Percentiles rank a stretch among this genome's conserved stretches.
phyloP scores from a whole-genome alignment of 1,140 invertebrate genomes.

The Stenopsyche tienmushanensis region DNA sequence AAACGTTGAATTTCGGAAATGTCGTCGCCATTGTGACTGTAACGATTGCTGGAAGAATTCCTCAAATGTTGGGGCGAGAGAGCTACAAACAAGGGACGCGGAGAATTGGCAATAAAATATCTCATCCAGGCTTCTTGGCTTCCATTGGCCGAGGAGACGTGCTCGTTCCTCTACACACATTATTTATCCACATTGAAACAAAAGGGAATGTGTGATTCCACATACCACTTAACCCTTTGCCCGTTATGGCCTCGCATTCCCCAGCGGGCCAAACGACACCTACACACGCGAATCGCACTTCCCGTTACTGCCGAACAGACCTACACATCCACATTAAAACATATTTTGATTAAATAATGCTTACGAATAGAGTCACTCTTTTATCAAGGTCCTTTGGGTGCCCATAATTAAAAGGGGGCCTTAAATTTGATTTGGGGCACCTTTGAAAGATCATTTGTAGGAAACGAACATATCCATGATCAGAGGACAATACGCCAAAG shows the following conservation, averaged over 20 bases:
- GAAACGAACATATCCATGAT: too few relatives aligned
- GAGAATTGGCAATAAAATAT: conserved; percentile 30
- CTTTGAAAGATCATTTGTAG: too few relatives aligned
- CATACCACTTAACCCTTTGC: conserved; percentile 32
- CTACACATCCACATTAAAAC: not conserved
- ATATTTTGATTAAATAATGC: not conserved
- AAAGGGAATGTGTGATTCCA: conserved; percentile 33
- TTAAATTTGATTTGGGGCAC: not conserved
- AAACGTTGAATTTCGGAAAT: conserved; percentile 20
- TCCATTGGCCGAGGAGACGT: conserved; percentile 25
- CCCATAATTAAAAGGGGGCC: not conserved
- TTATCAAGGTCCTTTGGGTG: not conserved
- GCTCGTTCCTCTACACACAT: conserved; percentile 3
- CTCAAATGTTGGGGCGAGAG: conserved; percentile 3
- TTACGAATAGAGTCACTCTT: not conserved
- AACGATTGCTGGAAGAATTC: conserved; percentile 24
- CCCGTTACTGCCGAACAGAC: conserved; percentile 9
- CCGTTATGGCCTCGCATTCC: conserved; percentile 33
- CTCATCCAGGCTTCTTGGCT: conserved; percentile 15
- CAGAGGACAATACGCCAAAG: too few relatives aligned
- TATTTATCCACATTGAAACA: conserved; percentile 37
- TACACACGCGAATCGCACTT: conserved; percentile 22
- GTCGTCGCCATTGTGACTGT: conserved; percentile 10
- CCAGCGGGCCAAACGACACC: conserved; percentile 29
- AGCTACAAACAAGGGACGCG: conserved; percentile 20